Base-by-base conservation (phyloP, 2,888 invertebrate genomes). In the Drosophila recens region DNA sequence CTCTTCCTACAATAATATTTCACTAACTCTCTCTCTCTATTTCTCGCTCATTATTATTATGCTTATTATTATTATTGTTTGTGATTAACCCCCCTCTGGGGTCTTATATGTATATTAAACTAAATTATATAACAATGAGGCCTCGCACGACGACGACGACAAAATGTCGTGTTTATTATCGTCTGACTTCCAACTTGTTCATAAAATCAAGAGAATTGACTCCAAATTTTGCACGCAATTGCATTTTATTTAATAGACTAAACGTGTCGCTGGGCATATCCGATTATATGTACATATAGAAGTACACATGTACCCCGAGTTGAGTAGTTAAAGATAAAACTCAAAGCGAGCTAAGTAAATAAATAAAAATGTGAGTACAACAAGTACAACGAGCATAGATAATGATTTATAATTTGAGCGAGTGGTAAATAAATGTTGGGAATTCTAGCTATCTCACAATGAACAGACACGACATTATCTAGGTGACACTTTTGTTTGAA, bases 61-160 rank as follows among this genome's bases (percentile, higher is more conserved):
- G 9, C 27, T 42, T 72, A 23, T 23, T 15, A 30, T 51, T 20
- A 54, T 51, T 45, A 27, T 20, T 40, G 6, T 43, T 42, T n/a
- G 11, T 20, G 40, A 20, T 8, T 8, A 3, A 48, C 30, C 30
- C 17, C 43, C 20, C 34, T 51, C 48, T 51, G 13, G 27, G 6
- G 13, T 15, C 17, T 42, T 40, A 11, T 4, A 38, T 10, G 38
- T 43, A 42, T 30, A 54, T 52, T 38, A 36, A 57, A 30, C 69
- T 62, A 9, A 75, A 79, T 79, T 58, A 62, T 34, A 69, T 49
- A 79, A 75, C 75, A 75, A 75, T 62, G 61, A 59, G 33, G 23
- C 43, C 48, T 13, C 48, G 45, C 10, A 40, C 48, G 51, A 53
- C 43, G 52, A 45, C 53, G 46, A 48, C 43, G 56, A 45, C 53